These are phyloP conservation scores for Rhombomys opimus DNA, from an alignment of 2,113 vertebrate genomes.

Conservation along the genomic window DNA sequence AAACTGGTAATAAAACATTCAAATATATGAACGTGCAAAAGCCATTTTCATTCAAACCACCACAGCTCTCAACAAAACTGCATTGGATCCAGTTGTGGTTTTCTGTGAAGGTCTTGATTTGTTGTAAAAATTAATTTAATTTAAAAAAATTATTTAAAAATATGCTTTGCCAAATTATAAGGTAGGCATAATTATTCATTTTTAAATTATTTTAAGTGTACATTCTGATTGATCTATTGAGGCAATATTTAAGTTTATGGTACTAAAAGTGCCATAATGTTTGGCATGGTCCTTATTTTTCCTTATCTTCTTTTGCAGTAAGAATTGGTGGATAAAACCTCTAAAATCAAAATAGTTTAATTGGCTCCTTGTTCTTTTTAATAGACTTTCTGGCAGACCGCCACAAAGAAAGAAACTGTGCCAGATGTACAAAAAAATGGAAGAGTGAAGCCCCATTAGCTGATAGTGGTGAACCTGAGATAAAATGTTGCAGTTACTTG, in stretches of 20 bases:
- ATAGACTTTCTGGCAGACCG: background rate
- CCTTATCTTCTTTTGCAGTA: background rate
- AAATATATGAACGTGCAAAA: background rate
- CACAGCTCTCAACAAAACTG: background rate
- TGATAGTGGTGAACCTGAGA: background rate
- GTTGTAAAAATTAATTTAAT: background rate
- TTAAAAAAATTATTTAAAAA: background rate
- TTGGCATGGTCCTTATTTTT: background rate
- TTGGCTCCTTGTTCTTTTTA: background rate
- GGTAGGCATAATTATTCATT: background rate
- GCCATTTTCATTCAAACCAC: background rate
- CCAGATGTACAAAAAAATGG: background rate
- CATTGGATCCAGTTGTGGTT: background rate
- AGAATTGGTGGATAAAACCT: background rate
- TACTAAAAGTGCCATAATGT: background rate
- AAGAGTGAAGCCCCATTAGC: rapidly evolving
- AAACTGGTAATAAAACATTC: background rate
- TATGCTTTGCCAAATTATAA: background rate
- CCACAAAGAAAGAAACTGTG: background rate
- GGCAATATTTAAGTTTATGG: background rate
- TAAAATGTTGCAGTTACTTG: rapidly evolving
- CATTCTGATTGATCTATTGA: background rate
- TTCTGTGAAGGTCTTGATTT: background rate
- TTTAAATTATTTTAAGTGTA: background rate
- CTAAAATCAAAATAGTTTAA: background rate